Evolutionary conservation across 2,113 vertebrate genomes (phyloP), one percentile per base, ranked within the genome.

Genomic region (Perognathus longimembris): DNA sequence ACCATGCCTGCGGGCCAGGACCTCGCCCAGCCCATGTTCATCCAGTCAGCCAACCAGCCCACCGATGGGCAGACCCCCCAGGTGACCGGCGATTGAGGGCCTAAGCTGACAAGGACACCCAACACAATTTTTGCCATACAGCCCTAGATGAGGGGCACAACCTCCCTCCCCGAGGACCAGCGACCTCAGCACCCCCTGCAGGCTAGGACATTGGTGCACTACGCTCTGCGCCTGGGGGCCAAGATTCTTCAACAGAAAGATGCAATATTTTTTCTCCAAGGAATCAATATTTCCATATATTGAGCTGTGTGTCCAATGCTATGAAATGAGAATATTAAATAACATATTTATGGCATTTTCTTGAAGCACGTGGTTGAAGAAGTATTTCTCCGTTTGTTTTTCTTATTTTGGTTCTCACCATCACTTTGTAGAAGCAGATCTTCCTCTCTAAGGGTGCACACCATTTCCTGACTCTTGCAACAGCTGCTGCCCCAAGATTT

Each of bases 1-100:
- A 99, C 99, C 10, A 99, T 99, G 99, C 99, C 99, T 1, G 99
- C 99, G 0, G 99, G 99, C 86, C 99, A 99, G 97, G 99, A 99
- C 97, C 98, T 99, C 92, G 95, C 98, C 89, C 99, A 99, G 85
- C 99, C 99, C 87, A 99, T 99, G 99, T 99, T 99, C 97, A 99
- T 99, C 96, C 99, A 99, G 97, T 99, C 99, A 97, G 99, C 98
- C 96, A 99, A 97, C 97, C 99, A 99, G 97, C 98, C 98, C 45
- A 98, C 98, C 0, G 99, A 99, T 1, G 94, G 98, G 63, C 98
- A 98, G 94, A 95, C 98, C 85, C 95, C 98, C 0, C 99, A 99
- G 97, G 99, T 99, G 97, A 99, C 98, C 15, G 98, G 98, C 38
- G 99, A 99, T 97, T 99, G 98, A 99, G 93, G 89, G 85, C 95